phyloP scores from a whole-genome alignment of 1,140 invertebrate genomes.

The Propsilocerus akamusi region DNA sequence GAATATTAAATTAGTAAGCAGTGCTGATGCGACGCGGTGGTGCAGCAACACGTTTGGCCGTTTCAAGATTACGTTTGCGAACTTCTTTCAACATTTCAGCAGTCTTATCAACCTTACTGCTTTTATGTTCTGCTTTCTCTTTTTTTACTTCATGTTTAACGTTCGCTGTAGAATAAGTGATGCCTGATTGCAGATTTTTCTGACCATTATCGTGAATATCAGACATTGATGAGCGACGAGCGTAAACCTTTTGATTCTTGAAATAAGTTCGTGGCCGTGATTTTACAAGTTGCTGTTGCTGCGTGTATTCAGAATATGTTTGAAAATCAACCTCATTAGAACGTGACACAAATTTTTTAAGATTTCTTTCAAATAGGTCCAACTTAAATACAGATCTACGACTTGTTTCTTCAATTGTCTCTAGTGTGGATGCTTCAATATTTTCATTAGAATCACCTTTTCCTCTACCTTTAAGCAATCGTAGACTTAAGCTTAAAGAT shows the following conservation, averaged over 20 bases:
- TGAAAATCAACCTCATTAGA: not conserved
- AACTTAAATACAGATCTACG: not conserved
- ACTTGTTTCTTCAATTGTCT: not conserved
- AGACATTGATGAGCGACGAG: not conserved
- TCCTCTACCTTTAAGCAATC: not conserved
- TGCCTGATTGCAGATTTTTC: not conserved
- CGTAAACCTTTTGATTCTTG: not conserved
- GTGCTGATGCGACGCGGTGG: conserved; percentile 2
- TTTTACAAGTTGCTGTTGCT: not conserved
- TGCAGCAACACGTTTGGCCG: not conserved
- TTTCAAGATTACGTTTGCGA: not conserved
- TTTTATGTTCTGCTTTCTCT: not conserved
- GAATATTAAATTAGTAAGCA: no score
- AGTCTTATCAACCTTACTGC: not conserved
- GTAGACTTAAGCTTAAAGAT: not conserved
- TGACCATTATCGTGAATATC: not conserved
- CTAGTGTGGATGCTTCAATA: not conserved
- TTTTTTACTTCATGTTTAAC: not conserved
- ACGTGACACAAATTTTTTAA: not conserved
- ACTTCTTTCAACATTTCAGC: not conserved
- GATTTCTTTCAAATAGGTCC: not conserved
- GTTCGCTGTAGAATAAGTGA: not conserved
- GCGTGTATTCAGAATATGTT: not conserved
- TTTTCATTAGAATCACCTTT: not conserved
- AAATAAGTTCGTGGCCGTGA: not conserved